phyloP scores from a whole-genome alignment of 2,797 vertebrate species.

The Sciaenops ocellatus region DNA sequence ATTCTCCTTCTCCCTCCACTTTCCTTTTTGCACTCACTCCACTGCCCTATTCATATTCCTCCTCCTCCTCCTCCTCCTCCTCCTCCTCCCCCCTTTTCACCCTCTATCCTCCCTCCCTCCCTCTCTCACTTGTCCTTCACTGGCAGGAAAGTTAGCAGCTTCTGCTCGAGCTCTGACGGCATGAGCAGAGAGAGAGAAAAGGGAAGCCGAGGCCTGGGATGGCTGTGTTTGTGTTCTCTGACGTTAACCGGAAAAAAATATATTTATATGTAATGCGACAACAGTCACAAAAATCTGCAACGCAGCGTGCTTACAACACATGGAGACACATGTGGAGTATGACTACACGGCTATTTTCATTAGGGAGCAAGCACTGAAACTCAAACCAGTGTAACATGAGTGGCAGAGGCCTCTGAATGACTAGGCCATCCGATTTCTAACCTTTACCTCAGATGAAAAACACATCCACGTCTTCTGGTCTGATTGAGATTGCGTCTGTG shows the following conservation, averaged over 20 bases:
- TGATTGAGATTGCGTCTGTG: conserved; percentile 37
- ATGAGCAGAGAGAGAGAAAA: conserved; percentile 30
- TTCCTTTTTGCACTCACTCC: conserved; percentile 74
- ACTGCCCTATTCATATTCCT: conserved; percentile 79
- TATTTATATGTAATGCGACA: not conserved
- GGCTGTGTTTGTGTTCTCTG: conserved; percentile 22
- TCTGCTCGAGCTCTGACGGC: conserved; percentile 57
- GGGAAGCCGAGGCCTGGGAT: conserved; percentile 46
- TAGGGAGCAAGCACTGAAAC: conserved; percentile 72
- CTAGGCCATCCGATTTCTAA: conserved; percentile 65
- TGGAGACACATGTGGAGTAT: conserved; percentile 37
- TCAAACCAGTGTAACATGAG: conserved; percentile 79
- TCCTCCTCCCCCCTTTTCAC: conserved; percentile 38
- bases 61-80: conserved; percentile 41
- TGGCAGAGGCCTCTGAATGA: conserved; percentile 63
- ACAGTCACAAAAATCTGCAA: conserved; percentile 26
- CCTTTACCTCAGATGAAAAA: conserved; percentile 65
- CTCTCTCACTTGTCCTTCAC: conserved; percentile 75
- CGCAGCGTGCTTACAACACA: conserved; percentile 3
- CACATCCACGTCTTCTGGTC: conserved; percentile 10
- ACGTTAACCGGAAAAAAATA: not conserved
- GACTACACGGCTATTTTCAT: conserved; percentile 77
- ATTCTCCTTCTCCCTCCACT: conserved; percentile 69
- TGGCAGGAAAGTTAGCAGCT: conserved; percentile 76
- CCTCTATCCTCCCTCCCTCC: conserved; percentile 32